phyloP scores from a whole-genome alignment of 2,797 vertebrate species.

The Ispidina picta region DNA sequence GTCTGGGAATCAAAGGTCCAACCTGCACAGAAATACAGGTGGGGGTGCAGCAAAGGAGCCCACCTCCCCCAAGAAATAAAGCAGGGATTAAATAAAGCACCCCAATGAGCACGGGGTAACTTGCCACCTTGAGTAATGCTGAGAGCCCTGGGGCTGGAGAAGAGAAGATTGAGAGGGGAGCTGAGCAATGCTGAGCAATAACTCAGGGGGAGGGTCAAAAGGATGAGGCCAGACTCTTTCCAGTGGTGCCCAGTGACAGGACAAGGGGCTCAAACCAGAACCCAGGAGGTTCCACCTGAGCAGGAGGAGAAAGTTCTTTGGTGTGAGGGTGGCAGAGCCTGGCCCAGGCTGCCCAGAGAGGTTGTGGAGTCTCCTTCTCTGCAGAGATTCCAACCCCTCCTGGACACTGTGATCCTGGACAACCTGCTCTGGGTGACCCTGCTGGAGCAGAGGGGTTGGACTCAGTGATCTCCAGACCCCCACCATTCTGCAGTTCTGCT shows the following conservation, averaged over 20 bases:
- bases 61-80: neutral
- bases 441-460: neutral
- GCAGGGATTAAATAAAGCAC: neutral
- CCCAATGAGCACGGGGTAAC: accelerated
- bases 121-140: neutral
- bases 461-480: neutral
- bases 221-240: too few species aligned
- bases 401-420: neutral
- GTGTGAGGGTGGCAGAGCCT: too few species aligned
- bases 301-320: too few species aligned
- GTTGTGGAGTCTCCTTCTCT: neutral
- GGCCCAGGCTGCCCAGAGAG: too few species aligned
- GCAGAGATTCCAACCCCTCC: neutral
- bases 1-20: neutral
- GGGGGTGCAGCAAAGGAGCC: neutral
- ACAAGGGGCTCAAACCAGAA: too few species aligned
- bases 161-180: neutral
- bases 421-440: neutral
- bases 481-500: neutral
- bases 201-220: too few species aligned
- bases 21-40: accelerated
- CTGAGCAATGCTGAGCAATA: too few species aligned
- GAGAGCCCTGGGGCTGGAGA: neutral
- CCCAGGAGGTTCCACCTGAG: too few species aligned
- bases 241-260: too few species aligned